Evolutionary conservation across 35 echinoderm and acorn worm species (phyloP).

Genomic region (Lytechinus pictus): DNA sequence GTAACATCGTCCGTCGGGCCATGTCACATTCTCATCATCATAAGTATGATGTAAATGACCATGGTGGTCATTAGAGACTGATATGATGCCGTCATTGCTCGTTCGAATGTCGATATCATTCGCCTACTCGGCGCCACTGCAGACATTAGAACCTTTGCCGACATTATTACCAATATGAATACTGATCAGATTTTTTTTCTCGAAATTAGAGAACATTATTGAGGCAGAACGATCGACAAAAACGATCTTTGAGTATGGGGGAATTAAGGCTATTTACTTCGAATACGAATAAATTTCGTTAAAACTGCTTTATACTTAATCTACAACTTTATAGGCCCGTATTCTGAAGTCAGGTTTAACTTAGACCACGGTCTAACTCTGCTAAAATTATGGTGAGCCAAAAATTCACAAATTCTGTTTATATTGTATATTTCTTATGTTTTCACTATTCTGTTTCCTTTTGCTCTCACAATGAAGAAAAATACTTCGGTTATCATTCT

Average conservation of each 20-base stretch:
- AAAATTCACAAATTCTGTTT: no score
- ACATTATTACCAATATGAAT: background rate
- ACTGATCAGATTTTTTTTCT: background rate
- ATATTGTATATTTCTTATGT: no score
- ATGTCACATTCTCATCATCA: background rate
- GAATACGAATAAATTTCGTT: background rate
- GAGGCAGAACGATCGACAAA: background rate
- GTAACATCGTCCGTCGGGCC: background rate
- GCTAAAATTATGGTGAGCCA: no score
- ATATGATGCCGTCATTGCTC: background rate
- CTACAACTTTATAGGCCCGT: no score
- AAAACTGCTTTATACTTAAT: no score
- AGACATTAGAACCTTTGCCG: background rate
- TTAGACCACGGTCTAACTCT: no score
- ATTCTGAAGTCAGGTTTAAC: no score
- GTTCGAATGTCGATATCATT: background rate
- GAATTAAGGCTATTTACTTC: no score
- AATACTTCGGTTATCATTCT: no score
- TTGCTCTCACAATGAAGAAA: no score
- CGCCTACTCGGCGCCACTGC: background rate
- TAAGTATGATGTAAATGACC: background rate
- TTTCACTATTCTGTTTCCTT: no score
- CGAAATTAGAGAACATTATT: background rate
- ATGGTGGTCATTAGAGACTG: background rate
- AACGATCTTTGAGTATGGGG: background rate